Percentiles rank a stretch among this genome's conserved stretches.
These are phyloP conservation scores for Loripinus fragilis DNA, from an alignment of 2,888 invertebrate genomes.

Conservation along the genomic window DNA sequence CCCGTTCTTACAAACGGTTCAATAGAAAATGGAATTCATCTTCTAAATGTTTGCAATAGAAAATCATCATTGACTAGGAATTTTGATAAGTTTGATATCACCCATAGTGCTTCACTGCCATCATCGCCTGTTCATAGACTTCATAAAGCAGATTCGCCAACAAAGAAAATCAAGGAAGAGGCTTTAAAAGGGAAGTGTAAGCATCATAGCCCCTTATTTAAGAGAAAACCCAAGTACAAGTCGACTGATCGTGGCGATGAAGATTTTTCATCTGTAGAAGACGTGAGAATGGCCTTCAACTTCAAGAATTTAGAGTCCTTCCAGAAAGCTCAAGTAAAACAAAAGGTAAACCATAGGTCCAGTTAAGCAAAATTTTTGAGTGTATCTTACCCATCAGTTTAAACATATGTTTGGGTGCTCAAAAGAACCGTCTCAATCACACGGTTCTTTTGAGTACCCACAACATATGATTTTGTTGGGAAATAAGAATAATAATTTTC, in stretches of 20 bases:
- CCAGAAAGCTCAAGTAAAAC: conserved; percentile 81
- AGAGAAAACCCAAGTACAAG: conserved; percentile 70
- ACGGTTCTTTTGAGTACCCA: too few species aligned
- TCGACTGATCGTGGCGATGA: conserved; percentile 74
- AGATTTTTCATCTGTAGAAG: conserved; percentile 65
- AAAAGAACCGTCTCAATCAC: too few species aligned
- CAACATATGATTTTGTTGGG: too few species aligned
- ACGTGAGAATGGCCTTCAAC: conserved; percentile 71
- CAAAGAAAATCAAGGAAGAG: conserved; percentile 71
- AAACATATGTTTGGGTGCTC: too few species aligned
- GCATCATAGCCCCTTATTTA: conserved; percentile 77
- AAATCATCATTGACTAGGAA: conserved; percentile 53
- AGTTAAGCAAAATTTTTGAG: too few species aligned
- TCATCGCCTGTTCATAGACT: conserved; percentile 76
- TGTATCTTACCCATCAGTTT: too few species aligned
- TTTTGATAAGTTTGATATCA: conserved; percentile 61
- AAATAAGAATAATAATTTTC: too few species aligned
- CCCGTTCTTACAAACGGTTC: not conserved
- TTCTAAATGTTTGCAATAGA: conserved; percentile 22
- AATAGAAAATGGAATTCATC: not conserved
- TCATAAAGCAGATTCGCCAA: conserved; percentile 69
- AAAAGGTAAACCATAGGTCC: conserved; percentile 80
- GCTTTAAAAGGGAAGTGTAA: conserved; percentile 72
- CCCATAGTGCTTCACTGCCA: conserved; percentile 79
- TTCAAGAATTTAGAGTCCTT: conserved; percentile 81